Evolutionary conservation across 2,113 vertebrate species (phyloP).

Genomic region (Rostratula benghalensis): DNA sequence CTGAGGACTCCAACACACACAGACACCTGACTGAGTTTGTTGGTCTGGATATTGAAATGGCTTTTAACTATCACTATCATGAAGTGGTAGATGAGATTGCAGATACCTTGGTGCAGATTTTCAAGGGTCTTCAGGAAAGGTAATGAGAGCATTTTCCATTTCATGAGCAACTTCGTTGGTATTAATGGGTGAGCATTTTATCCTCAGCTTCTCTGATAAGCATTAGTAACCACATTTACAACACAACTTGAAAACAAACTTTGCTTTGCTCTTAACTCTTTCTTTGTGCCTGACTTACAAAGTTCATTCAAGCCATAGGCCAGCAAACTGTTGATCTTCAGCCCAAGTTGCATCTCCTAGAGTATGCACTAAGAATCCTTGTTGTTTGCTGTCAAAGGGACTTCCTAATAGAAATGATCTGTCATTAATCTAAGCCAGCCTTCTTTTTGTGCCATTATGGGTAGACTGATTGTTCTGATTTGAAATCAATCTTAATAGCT

Average conservation of each 20-base stretch:
- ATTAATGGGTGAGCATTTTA: neutral
- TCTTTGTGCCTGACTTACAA: neutral
- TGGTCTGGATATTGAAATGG: constrained; percentile 98
- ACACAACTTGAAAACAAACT: neutral
- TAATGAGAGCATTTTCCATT: constrained; percentile 66
- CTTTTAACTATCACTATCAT: constrained; percentile 98
- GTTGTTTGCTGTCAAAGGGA: neutral
- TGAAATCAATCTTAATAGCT: neutral
- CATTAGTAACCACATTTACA: neutral
- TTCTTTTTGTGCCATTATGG: neutral
- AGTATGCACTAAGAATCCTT: neutral
- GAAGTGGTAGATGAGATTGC: constrained; percentile 97
- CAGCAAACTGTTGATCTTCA: neutral
- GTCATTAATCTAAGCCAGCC: neutral
- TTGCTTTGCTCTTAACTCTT: neutral
- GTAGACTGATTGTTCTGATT: neutral
- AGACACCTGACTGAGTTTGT: constrained; percentile 98
- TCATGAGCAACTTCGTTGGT: neutral
- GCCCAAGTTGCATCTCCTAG: neutral
- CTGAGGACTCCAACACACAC: constrained; percentile 98
- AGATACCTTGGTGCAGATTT: constrained; percentile 97
- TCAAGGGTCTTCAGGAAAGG: constrained; percentile 96
- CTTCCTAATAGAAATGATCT: neutral
- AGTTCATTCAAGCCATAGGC: neutral
- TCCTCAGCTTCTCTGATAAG: neutral